Evolutionary conservation across 2,797 vertebrate genomes (phyloP), one percentile per base, ranked within the genome.

Genomic region (Mus caroli): DNA sequence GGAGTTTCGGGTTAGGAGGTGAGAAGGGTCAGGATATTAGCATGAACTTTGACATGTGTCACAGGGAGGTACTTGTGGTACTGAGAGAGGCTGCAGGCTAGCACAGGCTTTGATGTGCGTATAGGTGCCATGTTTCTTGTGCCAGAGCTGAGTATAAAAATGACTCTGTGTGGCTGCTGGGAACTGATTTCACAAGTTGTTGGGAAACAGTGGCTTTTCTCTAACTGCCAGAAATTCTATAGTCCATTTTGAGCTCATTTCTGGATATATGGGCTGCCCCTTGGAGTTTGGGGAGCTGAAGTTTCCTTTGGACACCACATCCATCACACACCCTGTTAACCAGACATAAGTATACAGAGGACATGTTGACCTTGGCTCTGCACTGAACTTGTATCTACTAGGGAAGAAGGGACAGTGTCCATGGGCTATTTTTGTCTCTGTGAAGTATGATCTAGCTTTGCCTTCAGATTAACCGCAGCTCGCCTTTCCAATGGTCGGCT

Each of bases 371-470:
- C 79, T 75, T 79, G 79, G n/a, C 62, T 34, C 15, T 26, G 34
- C 17, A 58, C 24, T 40, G 58, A 87, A 91, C 78, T 86, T 80
- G 31, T 50, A 28, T 91, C 77, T 96, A 34, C 76, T 34, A 3
- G 54, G 14, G 62, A 50, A 43, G 56, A 62, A 90, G 79, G 19
- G 34, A 15, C 34, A 69, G 26, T 10, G 37, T 40, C 58, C 11
- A 64, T 78, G 34, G 56, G 86, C 40, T 54, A 24, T 84, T 82
- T 79, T 83, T 52, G 80, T n/a, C 64, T 87, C 64, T 31, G 20
- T n/a, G 91, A 97, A 69, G 14, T 90, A 91, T 60, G 50, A 50
- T 76, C 69, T 95, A 85, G 31, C 17, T 54, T 69, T 79, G 64
- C 71, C 67, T 94, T 89, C 75, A 73, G 84, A 82, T 92, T 90